A percentile compares a stretch with the other conserved stretches of the same genome.
These are phyloP conservation scores for Drosophila sucinea DNA, from an alignment of 1,140 invertebrate genomes.

Conservation along the genomic window DNA sequence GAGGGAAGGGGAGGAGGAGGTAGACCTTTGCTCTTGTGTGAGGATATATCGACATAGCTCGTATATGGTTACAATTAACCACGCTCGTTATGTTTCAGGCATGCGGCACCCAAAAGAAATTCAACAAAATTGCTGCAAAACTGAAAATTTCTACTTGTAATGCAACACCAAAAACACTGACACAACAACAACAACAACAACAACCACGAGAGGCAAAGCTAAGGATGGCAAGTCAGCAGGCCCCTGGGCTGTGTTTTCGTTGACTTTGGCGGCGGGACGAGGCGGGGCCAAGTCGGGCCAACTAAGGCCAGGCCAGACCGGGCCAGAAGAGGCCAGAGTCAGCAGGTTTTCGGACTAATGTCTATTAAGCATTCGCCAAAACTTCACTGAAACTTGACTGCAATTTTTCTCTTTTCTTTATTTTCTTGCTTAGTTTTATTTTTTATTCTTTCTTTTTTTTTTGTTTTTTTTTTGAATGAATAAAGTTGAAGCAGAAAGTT, in stretches of 20 bases:
- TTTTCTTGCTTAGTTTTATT: not conserved
- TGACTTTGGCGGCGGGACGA: not conserved
- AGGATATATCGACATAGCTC: slow-evolving; percentile 59
- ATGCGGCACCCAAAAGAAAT: slow-evolving; percentile 67
- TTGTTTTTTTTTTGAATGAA: slow-evolving; percentile 40
- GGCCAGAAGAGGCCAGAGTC: slow-evolving; percentile 22
- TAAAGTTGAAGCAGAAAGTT: slow-evolving; percentile 50
- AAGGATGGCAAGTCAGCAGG: slow-evolving; percentile 21
- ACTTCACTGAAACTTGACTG: slow-evolving; percentile 30
- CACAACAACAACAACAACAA: slow-evolving; percentile 18
- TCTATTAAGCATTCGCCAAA: slow-evolving; percentile 48
- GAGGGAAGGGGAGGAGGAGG: not conserved
- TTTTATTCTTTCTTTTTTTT: not conserved
- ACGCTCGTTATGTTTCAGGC: slow-evolving; percentile 73
- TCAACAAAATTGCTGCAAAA: slow-evolving; percentile 74
- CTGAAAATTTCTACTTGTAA: slow-evolving; percentile 71
- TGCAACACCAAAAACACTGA: slow-evolving; percentile 58
- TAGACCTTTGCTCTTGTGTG: slow-evolving; percentile 26
- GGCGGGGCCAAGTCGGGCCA: not conserved
- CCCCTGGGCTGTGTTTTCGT: slow-evolving; percentile 2
- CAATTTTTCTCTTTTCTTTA: slow-evolving; percentile 2
- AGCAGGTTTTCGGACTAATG: slow-evolving; percentile 51
- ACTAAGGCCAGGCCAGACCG: not conserved
- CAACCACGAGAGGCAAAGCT: slow-evolving; percentile 13
- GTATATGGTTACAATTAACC: slow-evolving; percentile 70